Conservation (phyloP, 2,888 invertebrate species). For the Cylloceria caligata region DNA sequence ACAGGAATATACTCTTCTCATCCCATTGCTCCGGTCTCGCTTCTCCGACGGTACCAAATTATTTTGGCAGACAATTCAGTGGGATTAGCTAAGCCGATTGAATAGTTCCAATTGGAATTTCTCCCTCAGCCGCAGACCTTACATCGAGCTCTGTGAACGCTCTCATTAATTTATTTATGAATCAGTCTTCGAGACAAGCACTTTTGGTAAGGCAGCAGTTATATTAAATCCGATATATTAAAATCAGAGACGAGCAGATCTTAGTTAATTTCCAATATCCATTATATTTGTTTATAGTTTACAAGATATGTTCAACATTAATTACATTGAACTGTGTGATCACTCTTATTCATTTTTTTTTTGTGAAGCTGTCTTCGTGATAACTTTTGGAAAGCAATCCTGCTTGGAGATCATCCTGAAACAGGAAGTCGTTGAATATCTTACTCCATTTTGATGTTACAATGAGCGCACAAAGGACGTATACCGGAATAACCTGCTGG, state of each 20-base stretch:
- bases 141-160: constrained; percentile 17
- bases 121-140: constrained; percentile 34
- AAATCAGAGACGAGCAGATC: not conserved
- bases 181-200: not conserved
- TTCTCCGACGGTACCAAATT: constrained; percentile 27
- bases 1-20: constrained; percentile 36
- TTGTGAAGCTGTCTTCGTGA: too few relatives aligned
- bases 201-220: not conserved
- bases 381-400: too few relatives aligned
- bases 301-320: not conserved
- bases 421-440: too few relatives aligned
- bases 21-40: constrained; percentile 15
- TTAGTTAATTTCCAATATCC: not conserved
- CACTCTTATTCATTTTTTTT: too few relatives aligned
- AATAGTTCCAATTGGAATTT: constrained; percentile 21
- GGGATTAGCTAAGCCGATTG: constrained; percentile 28
- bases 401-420: too few relatives aligned
- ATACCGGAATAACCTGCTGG: too few relatives aligned
- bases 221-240: not conserved
- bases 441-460: too few relatives aligned
- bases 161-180: constrained; percentile 38
- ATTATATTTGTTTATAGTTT: not conserved
- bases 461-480: too few relatives aligned
- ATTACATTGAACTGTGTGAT: not conserved
- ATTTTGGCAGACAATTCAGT: constrained; percentile 45